phyloP scores from a whole-genome alignment of 1,140 invertebrate species.

The Leptopilina boulardi region DNA sequence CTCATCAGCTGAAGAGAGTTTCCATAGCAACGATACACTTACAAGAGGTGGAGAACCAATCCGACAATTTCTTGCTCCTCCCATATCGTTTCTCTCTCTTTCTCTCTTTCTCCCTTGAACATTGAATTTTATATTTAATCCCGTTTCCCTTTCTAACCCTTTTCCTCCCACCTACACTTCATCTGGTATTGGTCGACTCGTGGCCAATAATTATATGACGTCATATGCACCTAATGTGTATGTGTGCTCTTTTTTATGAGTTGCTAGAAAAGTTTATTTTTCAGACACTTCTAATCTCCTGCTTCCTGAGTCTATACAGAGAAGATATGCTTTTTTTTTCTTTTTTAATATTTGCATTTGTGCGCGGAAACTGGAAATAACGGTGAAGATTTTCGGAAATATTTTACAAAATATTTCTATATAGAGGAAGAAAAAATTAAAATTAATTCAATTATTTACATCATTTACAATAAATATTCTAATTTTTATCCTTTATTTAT shows the following conservation, averaged over 20 bases:
- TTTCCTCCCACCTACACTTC: conserved; percentile 33
- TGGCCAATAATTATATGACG: conserved; percentile 43
- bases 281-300: background rate
- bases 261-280: background rate
- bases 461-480: no score
- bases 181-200: conserved; percentile 39
- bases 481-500: background rate
- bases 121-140: conserved; percentile 38
- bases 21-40: conserved; percentile 68
- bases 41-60: conserved; percentile 64
- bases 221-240: conserved; percentile 34
- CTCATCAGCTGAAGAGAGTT: conserved; percentile 48
- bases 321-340: background rate
- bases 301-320: background rate
- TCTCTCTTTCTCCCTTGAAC: conserved; percentile 37
- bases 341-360: background rate
- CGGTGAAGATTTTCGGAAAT: no score
- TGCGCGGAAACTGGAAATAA: background rate
- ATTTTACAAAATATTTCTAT: no score
- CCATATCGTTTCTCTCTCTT: conserved; percentile 35
- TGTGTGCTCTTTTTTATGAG: background rate
- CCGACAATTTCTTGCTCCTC: conserved; percentile 62
- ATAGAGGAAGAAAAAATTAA: no score
- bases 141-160: conserved; percentile 40
- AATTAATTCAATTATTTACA: no score